These are phyloP conservation scores for Odontomachus brunneus DNA, from an alignment of 1,140 invertebrate species.

Conservation along the genomic window DNA sequence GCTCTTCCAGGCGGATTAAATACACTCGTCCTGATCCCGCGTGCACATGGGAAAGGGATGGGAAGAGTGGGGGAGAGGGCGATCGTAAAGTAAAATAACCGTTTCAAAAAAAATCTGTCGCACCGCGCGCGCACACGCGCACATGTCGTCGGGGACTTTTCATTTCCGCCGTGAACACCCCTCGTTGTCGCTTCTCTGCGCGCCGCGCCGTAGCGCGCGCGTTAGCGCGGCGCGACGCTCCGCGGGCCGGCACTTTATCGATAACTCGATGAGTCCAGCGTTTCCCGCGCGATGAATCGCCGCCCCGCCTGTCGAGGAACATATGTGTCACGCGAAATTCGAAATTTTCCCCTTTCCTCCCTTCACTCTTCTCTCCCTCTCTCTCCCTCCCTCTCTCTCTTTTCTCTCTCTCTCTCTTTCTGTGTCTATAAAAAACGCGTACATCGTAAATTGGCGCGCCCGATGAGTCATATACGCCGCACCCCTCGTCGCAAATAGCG, in stretches of 20 bases:
- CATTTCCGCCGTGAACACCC: slow-evolving; percentile 34
- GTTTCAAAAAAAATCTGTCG: slow-evolving; percentile 51
- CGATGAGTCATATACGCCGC: slow-evolving; percentile 8
- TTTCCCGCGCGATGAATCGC: slow-evolving; percentile 11
- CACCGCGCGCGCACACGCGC: slow-evolving; percentile 23
- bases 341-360: slow-evolving; percentile 7
- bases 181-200: not conserved
- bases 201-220: not conserved
- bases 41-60: slow-evolving; percentile 55
- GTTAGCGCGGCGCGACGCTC: slow-evolving; percentile 31
- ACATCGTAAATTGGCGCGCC: slow-evolving; percentile 22
- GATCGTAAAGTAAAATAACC: slow-evolving; percentile 71
- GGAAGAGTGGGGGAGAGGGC: not conserved
- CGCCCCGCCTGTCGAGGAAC: slow-evolving; percentile 11
- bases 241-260: slow-evolving; percentile 40
- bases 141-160: slow-evolving; percentile 33
- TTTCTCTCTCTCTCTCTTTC: no score
- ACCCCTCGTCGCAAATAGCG: not conserved
- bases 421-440: slow-evolving; percentile 18
- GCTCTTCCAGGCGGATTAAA: slow-evolving; percentile 67
- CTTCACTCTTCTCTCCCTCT: no score
- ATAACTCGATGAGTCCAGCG: slow-evolving; percentile 34
- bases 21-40: slow-evolving; percentile 55
- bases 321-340: slow-evolving; percentile 40
- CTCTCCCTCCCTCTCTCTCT: no score